Evolutionary conservation across 1,140 invertebrate species (phyloP), one percentile per base, ranked within the genome.

Genomic region (Parasteatoda tepidariorum): DNA sequence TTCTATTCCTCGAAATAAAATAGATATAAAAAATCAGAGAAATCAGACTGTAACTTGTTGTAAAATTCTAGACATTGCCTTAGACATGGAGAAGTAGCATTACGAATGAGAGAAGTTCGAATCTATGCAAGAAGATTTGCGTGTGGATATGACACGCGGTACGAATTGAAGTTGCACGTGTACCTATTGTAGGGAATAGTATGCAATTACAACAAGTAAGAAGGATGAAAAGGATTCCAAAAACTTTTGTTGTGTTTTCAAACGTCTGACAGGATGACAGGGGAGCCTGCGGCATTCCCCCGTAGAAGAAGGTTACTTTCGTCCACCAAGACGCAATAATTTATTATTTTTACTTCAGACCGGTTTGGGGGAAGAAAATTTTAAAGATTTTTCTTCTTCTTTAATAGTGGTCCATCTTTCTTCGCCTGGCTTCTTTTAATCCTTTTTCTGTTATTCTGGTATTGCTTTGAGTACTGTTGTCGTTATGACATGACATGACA

Each of bases 231-330:
- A 31, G 78, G 78, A 79, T 79, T 79, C 76, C 76, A 57, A 38
- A 68, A 64, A 61, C 78, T 82, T 82, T 82, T 82, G 78, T 82
- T 82, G 34, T 82, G 78, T 59, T 76, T 76, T 76, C 74, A 76
- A 66, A 66, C 34, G 48, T 57, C 64, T 79, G 64, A 68, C 78
- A 70, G 78, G 31, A 38, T 70, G 66, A 70, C 66, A 70, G 62
- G 61, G 48, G 34, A 64, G 61, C 55, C 71, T 74, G 59, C 59
- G 73, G 66, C 76, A 82, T 0, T 48, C 38, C 78, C 67, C 67
- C 54, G 64, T 31, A 38, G 26, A 34, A 68, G 67, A 62, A 82
- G 41, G 76, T 68, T 68, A 79, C 64, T 68, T 57, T 68, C 41
- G 74, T 48, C 61, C 38, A 34, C 30, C 76, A 41, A 68, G 78